Evolutionary conservation across 2,797 vertebrate species (phyloP), one percentile per base, ranked within the genome.

Genomic region (Falco concolor): DNA sequence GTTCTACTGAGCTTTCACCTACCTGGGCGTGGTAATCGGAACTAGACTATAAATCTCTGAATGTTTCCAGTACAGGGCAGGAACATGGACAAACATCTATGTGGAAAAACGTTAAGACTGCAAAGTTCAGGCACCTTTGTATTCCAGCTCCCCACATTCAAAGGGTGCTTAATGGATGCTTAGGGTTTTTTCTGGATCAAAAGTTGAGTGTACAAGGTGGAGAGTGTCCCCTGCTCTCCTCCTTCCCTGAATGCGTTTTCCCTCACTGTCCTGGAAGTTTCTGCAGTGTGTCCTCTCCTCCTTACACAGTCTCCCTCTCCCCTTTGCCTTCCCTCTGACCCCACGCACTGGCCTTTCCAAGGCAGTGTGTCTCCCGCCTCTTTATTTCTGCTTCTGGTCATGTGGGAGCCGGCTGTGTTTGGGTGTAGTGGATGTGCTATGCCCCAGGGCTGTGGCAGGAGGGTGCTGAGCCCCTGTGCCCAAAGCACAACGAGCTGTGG

Each of bases 161-260:
- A 59, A 88, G 45, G 77, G 53, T 15, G 12, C 12, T 42, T 38
- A 49, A 82, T 21, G 1, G 1, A 42, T 30, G 34, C 40, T 64
- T 53, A 8, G 13, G 5, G 3, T 76, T 69, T 82, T 87, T 70
- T 44, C 49, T 74, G 56, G 6, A 50, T 84, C 44, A 74, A 69
- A 84, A 53, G n/a, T 22, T 38, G 9, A 5, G 1, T 34, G 34
- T 32, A n/a, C 0, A 0, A 83, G 50, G 24, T 52, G 27, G 13
- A 63, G 32, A 8, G 2, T 28, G 6, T 23, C 5, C 30, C 2
- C 0, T 20, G 8, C 17, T 60, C 50, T 72, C 52, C 49, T 70
- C 44, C 50, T 56, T 50, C 47, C 57, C n/a, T 45, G 36, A 70
- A 32, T 52, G 47, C 10, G 6, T 50, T 87, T 89, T 56, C 16